Conservation (phyloP, 2,113 vertebrate species). For the Salvator merianae region DNA sequence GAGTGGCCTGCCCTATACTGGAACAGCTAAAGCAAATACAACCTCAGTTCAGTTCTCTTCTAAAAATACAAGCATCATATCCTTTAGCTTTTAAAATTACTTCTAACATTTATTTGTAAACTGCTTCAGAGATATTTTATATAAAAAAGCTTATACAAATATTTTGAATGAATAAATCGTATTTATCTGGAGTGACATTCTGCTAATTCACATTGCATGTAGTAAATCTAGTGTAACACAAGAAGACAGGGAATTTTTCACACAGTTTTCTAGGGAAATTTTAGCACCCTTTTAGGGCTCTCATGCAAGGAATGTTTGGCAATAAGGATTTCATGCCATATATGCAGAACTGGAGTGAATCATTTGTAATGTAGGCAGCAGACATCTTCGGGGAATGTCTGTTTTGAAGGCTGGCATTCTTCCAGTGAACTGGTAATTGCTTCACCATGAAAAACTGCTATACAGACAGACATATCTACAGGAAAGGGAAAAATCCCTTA, state of each 20-base stretch:
- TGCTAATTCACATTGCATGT: background rate
- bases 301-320: conserved; percentile 37
- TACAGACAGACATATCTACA: conserved; percentile 43
- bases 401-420: conserved; percentile 52
- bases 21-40: too few relatives aligned
- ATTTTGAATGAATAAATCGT: background rate
- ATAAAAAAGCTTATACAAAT: background rate
- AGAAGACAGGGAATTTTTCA: background rate
- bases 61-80: too few relatives aligned
- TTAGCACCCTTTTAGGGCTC: background rate
- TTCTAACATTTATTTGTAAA: background rate
- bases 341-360: conserved; percentile 37
- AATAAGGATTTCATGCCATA: conserved; percentile 50
- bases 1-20: too few relatives aligned
- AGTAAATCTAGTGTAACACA: background rate
- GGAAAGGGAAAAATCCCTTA: conserved; percentile 38
- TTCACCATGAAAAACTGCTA: conserved; percentile 50
- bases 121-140: background rate
- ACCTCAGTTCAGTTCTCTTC: too few relatives aligned
- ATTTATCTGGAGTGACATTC: background rate
- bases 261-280: conserved; percentile 18
- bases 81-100: too few relatives aligned
- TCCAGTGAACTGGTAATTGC: conserved; percentile 49
- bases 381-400: conserved; percentile 53
- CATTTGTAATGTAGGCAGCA: conserved; percentile 29